Conservation (phyloP, 2,797 vertebrate genomes). For the Rhinichthys osculus region DNA sequence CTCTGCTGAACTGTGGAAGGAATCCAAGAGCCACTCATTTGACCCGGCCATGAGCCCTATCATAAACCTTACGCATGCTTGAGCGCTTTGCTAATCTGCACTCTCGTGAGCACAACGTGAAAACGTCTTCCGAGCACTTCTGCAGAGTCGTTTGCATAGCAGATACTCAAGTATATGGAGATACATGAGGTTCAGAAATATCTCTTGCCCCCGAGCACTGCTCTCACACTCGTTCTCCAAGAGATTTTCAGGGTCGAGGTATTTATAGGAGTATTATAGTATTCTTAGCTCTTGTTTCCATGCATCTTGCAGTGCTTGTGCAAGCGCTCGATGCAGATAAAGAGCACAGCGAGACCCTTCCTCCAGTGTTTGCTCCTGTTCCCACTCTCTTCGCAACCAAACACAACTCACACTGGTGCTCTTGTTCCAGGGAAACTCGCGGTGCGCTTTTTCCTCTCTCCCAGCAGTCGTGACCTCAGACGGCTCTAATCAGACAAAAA, state of each 20-base stretch:
- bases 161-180: neutral
- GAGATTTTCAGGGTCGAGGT: slow-evolving; percentile 7
- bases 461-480: slow-evolving; percentile 38
- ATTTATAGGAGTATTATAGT: slow-evolving; percentile 48
- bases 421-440: slow-evolving; percentile 26
- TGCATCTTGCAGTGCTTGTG: slow-evolving; percentile 24
- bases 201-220: slow-evolving; percentile 11
- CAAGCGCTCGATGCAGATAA: neutral
- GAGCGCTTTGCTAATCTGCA: neutral
- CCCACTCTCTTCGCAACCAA: slow-evolving; percentile 2
- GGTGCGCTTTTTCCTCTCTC: slow-evolving; percentile 4
- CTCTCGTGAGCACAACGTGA: neutral
- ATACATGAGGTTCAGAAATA: slow-evolving; percentile 16
- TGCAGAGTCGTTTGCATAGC: neutral
- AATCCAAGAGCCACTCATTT: slow-evolving; percentile 19
- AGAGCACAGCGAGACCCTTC: neutral
- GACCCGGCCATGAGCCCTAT: slow-evolving; percentile 1
- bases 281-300: slow-evolving; percentile 56
- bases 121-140: slow-evolving; percentile 30
- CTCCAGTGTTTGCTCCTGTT: neutral
- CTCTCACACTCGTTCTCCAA: slow-evolving; percentile 29
- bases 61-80: slow-evolving; percentile 28
- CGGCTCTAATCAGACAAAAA: slow-evolving; percentile 34
- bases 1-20: slow-evolving; percentile 11
- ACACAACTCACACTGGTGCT: slow-evolving; percentile 26